A percentile compares a stretch with the other conserved stretches of the same genome.
Evolutionary conservation across 2,888 invertebrate genomes (phyloP).

Genomic region (Drosophila anomalata): DNA sequence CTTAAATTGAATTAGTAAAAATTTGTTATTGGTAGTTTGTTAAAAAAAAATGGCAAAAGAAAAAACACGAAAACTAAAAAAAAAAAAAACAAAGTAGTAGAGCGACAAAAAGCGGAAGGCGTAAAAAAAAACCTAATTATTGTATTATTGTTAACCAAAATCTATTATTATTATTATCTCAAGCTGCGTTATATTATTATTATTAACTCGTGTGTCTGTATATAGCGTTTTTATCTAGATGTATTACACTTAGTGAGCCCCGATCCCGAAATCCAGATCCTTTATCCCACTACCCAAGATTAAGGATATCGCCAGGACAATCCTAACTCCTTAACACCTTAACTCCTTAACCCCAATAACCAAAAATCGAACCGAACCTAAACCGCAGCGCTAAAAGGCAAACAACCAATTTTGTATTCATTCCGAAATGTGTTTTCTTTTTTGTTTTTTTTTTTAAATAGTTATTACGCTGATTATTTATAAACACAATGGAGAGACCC

Average conservation of each 20-base stretch:
- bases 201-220: constrained; percentile 77
- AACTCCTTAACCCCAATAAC: constrained; percentile 5
- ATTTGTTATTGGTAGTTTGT: constrained; percentile 79
- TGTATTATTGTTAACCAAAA: constrained; percentile 81
- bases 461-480: constrained; percentile 66
- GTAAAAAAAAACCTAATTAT: constrained; percentile 66
- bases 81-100: constrained; percentile 51
- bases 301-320: constrained; percentile 33
- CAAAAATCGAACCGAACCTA: constrained; percentile 3
- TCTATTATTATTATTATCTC: constrained; percentile 63
- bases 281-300: constrained; percentile 1
- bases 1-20: constrained; percentile 73
- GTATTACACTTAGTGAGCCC: constrained; percentile 72
- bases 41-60: constrained; percentile 54
- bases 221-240: constrained; percentile 79
- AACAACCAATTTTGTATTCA: constrained; percentile 66
- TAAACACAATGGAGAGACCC: constrained; percentile 47
- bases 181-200: constrained; percentile 78
- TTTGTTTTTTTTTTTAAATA: constrained; percentile 53
- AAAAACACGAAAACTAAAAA: constrained; percentile 35
- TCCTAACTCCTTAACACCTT: constrained; percentile 6
- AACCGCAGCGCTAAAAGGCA: constrained; percentile 67
- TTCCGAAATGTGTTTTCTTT: constrained; percentile 58
- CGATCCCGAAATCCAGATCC: neutral
- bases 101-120: constrained; percentile 45